phyloP scores from a whole-genome alignment of 1,140 invertebrate genomes.

The Drosophila parabipectinata region DNA sequence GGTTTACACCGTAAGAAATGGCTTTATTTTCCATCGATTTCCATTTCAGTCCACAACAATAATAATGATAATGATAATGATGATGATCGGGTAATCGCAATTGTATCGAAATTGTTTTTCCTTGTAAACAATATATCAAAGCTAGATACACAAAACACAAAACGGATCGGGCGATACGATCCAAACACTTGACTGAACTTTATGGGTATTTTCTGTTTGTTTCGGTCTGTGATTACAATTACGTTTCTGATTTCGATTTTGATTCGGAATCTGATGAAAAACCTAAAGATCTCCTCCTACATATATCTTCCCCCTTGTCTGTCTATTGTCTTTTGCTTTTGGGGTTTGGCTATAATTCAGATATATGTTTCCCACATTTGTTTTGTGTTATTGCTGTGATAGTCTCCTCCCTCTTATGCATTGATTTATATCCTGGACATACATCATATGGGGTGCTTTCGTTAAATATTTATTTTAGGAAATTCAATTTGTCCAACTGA shows the following conservation, averaged over 20 bases:
- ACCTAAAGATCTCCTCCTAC: conserved; percentile 1
- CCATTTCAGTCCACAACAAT: conserved; percentile 1
- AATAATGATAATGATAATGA: conserved; percentile 5
- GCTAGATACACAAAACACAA: conserved; percentile 6
- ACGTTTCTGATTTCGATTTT: background rate
- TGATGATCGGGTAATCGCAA: conserved; percentile 21
- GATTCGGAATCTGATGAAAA: background rate
- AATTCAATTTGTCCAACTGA: background rate
- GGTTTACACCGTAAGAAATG: background rate
- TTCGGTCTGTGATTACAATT: background rate
- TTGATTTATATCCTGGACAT: background rate
- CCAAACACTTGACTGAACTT: conserved; percentile 33
- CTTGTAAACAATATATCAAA: conserved; percentile 51
- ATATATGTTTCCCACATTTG: conserved; percentile 40
- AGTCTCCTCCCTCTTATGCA: background rate
- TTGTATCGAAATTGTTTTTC: conserved; percentile 5
- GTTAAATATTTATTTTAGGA: background rate
- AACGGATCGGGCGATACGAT: conserved; percentile 17
- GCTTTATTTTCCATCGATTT: background rate
- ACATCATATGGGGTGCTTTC: background rate
- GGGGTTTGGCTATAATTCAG: conserved; percentile 1
- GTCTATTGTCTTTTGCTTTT: conserved; percentile 1
- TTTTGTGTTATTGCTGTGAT: conserved; percentile 40
- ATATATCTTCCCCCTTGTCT: too few relatives aligned
- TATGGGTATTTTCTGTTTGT: conserved; percentile 20